Conservation (phyloP, 2,888 invertebrate genomes). For the Perizoma affinitatum region DNA sequence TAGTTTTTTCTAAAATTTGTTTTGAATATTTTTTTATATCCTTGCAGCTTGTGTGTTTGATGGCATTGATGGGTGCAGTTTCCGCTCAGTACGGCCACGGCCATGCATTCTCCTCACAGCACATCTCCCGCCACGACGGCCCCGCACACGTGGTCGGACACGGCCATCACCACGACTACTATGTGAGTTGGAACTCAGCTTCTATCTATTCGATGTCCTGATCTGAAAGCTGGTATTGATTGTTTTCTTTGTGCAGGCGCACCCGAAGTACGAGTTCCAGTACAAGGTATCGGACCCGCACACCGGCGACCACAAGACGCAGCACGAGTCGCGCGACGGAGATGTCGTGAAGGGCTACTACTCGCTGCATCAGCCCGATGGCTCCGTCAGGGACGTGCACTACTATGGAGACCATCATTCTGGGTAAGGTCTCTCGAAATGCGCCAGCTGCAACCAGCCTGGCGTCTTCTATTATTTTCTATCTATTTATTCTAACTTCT, state of each 20-base stretch:
- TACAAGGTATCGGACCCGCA: constrained; percentile 80
- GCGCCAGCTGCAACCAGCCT: too few species aligned
- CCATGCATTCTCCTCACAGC: constrained; percentile 48
- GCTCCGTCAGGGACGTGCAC: constrained; percentile 75
- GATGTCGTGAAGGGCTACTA: constrained; percentile 83
- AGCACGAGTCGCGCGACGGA: constrained; percentile 80
- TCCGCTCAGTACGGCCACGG: constrained; percentile 47
- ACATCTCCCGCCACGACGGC: constrained; percentile 39
- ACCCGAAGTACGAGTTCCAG: constrained; percentile 81
- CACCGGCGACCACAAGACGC: constrained; percentile 82
- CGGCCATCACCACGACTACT: constrained; percentile 38
- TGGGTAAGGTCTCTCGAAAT: constrained; percentile 50
- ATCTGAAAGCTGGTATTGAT: constrained; percentile 2
- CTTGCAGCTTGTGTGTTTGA: constrained; percentile 27
- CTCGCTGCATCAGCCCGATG: constrained; percentile 81
- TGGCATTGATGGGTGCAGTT: constrained; percentile 31
- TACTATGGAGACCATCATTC: constrained; percentile 73
- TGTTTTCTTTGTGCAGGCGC: constrained; percentile 51
- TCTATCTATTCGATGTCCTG: background rate
- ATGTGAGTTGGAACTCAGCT: constrained; percentile 27
- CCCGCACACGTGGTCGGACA: constrained; percentile 35
- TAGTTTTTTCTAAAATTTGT: too few species aligned
- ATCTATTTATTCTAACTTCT: too few species aligned
- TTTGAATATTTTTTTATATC: too few species aligned
- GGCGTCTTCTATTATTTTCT: too few species aligned